Conservation (phyloP, 1,140 invertebrate species). For the Asbolus verrucosus region DNA sequence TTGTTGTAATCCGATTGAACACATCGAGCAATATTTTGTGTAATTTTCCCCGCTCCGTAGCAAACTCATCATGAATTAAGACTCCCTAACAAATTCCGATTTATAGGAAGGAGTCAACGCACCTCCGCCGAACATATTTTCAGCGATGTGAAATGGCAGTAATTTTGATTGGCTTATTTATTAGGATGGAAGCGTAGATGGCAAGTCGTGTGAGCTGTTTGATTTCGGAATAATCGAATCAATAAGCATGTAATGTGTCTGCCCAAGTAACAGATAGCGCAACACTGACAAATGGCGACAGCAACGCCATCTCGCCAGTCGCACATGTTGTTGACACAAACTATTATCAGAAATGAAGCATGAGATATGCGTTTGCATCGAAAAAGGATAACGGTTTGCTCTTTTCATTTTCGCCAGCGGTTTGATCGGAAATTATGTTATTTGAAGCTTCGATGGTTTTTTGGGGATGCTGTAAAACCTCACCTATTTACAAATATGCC, state of each 20-base stretch:
- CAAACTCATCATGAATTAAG: constrained; percentile 3
- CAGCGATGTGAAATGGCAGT: constrained; percentile 27
- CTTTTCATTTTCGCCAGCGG: constrained; percentile 34
- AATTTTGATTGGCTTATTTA: constrained; percentile 38
- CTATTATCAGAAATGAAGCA: constrained; percentile 42
- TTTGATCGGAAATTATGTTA: constrained; percentile 36
- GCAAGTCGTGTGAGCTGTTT: constrained; percentile 17
- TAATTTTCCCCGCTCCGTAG: neutral
- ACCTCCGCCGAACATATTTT: constrained; percentile 12
- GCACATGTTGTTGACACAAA: constrained; percentile 42
- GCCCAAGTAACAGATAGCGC: constrained; percentile 35
- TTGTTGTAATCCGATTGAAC: constrained; percentile 2
- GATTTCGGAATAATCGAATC: constrained; percentile 36
- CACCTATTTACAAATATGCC: neutral
- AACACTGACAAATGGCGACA: constrained; percentile 40
- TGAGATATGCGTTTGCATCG: constrained; percentile 41
- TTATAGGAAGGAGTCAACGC: constrained; percentile 22
- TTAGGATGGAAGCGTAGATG: constrained; percentile 22
- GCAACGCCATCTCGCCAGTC: constrained; percentile 36
- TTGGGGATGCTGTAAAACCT: constrained; percentile 1
- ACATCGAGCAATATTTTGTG: neutral
- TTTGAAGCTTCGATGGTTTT: constrained; percentile 15
- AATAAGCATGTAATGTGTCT: constrained; percentile 39
- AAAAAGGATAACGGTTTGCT: constrained; percentile 29
- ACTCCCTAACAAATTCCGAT: constrained; percentile 7